These are phyloP conservation scores for Antrozous pallidus DNA, from an alignment of 2,797 vertebrate genomes.

Conservation along the genomic window DNA sequence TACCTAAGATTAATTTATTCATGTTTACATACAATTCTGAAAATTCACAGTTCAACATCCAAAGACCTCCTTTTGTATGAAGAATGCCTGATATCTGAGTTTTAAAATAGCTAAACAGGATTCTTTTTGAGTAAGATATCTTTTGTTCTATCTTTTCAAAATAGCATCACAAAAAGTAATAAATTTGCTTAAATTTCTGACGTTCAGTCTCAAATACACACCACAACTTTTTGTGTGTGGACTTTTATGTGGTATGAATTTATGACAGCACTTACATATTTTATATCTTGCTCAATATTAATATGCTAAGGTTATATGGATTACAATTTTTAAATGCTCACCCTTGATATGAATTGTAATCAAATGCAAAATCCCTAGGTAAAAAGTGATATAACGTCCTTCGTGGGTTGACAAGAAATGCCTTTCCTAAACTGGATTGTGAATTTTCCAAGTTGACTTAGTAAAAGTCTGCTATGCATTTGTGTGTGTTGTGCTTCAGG, in stretches of 20 bases:
- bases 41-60: background rate
- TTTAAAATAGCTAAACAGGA: background rate
- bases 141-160: background rate
- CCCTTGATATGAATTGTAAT: conserved; percentile 39
- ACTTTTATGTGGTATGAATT: conserved; percentile 3
- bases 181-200: conserved; percentile 22
- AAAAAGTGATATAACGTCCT: background rate
- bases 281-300: conserved; percentile 30
- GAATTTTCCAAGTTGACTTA: conserved; percentile 64
- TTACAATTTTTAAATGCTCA: conserved; percentile 47
- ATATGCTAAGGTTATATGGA: conserved; percentile 58
- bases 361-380: conserved; percentile 21
- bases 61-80: background rate
- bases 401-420: background rate
- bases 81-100: background rate
- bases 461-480: conserved; percentile 38
- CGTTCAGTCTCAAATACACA: background rate
- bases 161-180: background rate
- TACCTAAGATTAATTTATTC: background rate
- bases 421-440: conserved; percentile 62
- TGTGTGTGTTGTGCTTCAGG: background rate
- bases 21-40: background rate
- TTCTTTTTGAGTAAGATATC: background rate
- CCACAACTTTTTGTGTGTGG: conserved; percentile 37
- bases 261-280: conserved; percentile 21